phyloP scores from a whole-genome alignment of 2,797 vertebrate genomes.

The Antrozous pallidus region DNA sequence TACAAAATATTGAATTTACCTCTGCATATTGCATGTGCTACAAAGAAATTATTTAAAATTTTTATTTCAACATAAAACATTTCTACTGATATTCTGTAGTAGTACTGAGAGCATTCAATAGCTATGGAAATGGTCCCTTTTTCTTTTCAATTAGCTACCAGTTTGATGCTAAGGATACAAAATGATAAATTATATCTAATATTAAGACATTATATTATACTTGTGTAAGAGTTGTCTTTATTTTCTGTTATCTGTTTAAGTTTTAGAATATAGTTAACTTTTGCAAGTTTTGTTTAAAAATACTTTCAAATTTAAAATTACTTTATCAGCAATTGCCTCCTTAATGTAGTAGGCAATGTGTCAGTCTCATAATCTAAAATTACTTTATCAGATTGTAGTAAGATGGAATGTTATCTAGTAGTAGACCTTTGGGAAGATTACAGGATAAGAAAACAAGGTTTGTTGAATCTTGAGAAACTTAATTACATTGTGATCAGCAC shows the following conservation, averaged over 20 bases:
- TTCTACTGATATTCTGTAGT: background rate
- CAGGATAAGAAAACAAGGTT: background rate
- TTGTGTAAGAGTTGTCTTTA: background rate
- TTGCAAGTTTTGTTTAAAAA: conserved; percentile 43
- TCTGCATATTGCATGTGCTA: conserved; percentile 33
- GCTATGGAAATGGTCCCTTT: background rate
- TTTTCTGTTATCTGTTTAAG: background rate
- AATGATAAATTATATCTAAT: background rate
- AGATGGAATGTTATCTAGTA: background rate
- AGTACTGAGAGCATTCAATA: background rate
- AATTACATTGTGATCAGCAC: background rate
- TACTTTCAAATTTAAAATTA: conserved; percentile 45
- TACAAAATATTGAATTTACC: conserved; percentile 48
- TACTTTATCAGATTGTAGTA: background rate
- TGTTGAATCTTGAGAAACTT: background rate
- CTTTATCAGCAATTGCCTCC: too few species aligned
- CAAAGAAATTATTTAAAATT: conserved; percentile 28
- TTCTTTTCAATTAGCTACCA: background rate
- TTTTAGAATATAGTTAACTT: conserved; percentile 34
- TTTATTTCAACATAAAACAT: conserved; percentile 26
- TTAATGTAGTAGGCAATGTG: too few species aligned
- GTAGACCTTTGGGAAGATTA: background rate
- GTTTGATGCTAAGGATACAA: background rate
- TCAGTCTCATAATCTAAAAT: conserved; percentile 48
- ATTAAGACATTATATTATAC: background rate